Evolutionary conservation across 1,140 invertebrate genomes (phyloP), one percentile per base, ranked within the genome.

Genomic region (Metaphire vulgaris): DNA sequence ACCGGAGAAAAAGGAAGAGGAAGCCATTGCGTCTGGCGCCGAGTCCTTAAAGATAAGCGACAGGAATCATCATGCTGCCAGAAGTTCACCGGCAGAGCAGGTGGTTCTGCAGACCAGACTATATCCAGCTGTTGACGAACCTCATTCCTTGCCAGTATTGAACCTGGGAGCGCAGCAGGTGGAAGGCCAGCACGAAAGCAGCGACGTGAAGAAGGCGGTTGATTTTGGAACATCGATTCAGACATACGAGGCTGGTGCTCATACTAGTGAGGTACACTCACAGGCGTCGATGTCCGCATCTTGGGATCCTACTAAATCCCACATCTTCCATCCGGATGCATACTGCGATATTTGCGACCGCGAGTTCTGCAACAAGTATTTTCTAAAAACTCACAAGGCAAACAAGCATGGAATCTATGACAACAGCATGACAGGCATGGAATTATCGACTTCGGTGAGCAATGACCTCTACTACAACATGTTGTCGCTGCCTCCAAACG

Each of bases 301-400:
- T 31, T n/a, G 41, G 26, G 66, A 77, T n/a, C 12, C 32, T 28
- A 26, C 76, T n/a, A 29, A 30, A 76, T 64, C 32, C 33, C 31
- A 33, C 64, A 64, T 76, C 21, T 74, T 75, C 68, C 78, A 98
- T 85, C 93, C 93, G 0, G 95, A 98, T 85, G 95, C 96, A 0
- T 98, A 96, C 83, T 97, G 96, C 85, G 86, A 87, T 76, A 82
- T 79, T 76, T 99, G 98, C 87, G 98, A 99, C 87, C 99, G 99
- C 87, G 96, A 99, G 79, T 83, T 87, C 78, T 99, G 97, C 87
- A 99, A 99, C 88, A 99, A 99, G 86, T 99, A 99, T 83, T 99
- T 99, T 85, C 95, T 99, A 92, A 96, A 98, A 84, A 78, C 69
- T 32, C 77, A 78, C 77, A 78, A 99, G 95, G 93, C 98, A 80